Evolutionary conservation across 2,888 invertebrate genomes (phyloP).

Genomic region (Limenitis arthemis): DNA sequence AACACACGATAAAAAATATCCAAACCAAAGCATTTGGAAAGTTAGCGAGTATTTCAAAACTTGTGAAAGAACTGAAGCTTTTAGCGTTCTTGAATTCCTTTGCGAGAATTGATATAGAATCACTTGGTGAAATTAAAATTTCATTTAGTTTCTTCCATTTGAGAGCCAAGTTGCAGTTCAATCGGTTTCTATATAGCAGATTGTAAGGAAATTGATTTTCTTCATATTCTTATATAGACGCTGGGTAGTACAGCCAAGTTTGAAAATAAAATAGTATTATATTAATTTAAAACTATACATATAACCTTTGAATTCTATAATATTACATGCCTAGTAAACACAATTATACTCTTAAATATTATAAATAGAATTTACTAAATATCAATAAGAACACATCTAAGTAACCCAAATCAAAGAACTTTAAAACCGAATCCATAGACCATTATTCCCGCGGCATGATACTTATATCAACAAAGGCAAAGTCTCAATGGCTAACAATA

Average conservation of each 20-base stretch:
- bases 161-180: conserved; percentile 9
- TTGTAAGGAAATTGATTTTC: too few species aligned
- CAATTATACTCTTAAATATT: too few species aligned
- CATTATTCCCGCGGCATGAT: background rate
- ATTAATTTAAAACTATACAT: too few species aligned
- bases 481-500: conserved; percentile 13
- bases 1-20: conserved; percentile 23
- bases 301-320: too few species aligned
- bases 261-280: too few species aligned
- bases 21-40: conserved; percentile 19
- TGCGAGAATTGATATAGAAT: conserved; percentile 22
- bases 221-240: too few species aligned
- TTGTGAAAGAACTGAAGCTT: conserved; percentile 18
- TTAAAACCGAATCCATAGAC: background rate
- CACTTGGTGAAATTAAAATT: conserved; percentile 25
- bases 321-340: too few species aligned
- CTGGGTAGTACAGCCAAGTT: too few species aligned
- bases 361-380: too few species aligned
- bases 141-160: conserved; percentile 15
- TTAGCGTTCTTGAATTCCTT: conserved; percentile 21
- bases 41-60: conserved; percentile 19
- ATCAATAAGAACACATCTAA: too few species aligned
- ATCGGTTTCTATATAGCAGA: background rate
- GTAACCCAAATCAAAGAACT: too few species aligned
- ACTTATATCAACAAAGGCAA: conserved; percentile 13